A percentile compares a stretch with the other conserved stretches of the same genome.
These are phyloP conservation scores for Naso thynnoides DNA, from an alignment of 2,797 vertebrate genomes.

Conservation along the genomic window DNA sequence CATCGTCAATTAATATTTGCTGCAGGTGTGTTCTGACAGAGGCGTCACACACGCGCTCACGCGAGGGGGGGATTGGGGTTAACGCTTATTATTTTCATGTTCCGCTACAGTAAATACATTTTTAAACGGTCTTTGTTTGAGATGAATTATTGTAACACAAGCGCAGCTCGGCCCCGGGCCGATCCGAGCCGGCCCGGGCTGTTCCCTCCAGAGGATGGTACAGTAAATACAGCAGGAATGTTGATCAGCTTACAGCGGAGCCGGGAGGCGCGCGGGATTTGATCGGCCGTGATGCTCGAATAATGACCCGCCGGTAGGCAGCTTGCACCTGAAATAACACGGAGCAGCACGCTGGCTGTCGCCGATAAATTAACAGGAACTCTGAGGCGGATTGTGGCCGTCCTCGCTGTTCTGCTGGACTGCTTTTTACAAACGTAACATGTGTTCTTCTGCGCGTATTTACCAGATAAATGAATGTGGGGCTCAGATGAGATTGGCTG, in stretches of 20 bases:
- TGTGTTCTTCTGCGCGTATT: background rate
- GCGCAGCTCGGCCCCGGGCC: slow-evolving; percentile 7
- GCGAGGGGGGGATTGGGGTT: background rate
- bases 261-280: slow-evolving; percentile 58
- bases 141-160: slow-evolving; percentile 20
- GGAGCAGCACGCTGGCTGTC: slow-evolving; percentile 22
- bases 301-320: slow-evolving; percentile 28
- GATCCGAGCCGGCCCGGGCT: slow-evolving; percentile 15
- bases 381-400: slow-evolving; percentile 5
- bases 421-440: slow-evolving; percentile 32
- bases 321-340: slow-evolving; percentile 66
- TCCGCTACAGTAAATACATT: slow-evolving; percentile 2
- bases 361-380: slow-evolving; percentile 29
- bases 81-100: slow-evolving; percentile 27
- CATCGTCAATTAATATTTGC: slow-evolving; percentile 34
- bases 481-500: background rate
- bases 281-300: slow-evolving; percentile 48
- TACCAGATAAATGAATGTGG: background rate
- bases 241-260: slow-evolving; percentile 79
- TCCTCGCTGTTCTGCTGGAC: slow-evolving; percentile 28
- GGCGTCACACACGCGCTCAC: slow-evolving; percentile 4
- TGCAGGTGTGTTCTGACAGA: slow-evolving; percentile 48
- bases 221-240: slow-evolving; percentile 80
- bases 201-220: slow-evolving; percentile 70
- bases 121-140: slow-evolving; percentile 54